These are phyloP conservation scores for Gallinago stenura DNA, from an alignment of 2,797 vertebrate species.

Conservation along the genomic window DNA sequence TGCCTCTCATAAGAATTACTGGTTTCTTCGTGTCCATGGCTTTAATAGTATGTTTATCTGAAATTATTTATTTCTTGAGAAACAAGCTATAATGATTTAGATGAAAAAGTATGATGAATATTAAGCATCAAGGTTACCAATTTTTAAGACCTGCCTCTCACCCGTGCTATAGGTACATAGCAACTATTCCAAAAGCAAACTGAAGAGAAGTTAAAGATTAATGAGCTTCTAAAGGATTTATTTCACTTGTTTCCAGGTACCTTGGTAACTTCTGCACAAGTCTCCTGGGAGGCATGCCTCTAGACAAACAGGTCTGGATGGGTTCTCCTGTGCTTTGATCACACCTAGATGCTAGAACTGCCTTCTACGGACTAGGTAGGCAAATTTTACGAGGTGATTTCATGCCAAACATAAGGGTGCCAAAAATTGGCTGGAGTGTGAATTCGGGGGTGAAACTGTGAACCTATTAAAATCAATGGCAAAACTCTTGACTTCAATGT, in stretches of 20 bases:
- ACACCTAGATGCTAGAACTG: background rate
- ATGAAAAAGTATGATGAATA: background rate
- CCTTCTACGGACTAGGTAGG: background rate
- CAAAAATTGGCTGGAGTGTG: background rate
- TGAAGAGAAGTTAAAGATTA: background rate
- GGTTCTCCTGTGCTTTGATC: background rate
- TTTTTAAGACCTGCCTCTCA: background rate
- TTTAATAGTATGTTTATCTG: background rate
- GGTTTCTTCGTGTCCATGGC: background rate
- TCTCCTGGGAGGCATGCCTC: background rate
- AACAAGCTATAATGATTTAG: background rate
- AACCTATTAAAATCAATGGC: background rate
- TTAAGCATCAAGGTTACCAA: background rate
- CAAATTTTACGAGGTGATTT: background rate
- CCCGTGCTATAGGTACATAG: background rate
- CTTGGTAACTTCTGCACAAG: background rate
- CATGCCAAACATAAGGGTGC: background rate
- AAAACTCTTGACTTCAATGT: background rate
- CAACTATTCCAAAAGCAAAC: background rate
- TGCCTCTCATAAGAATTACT: background rate
- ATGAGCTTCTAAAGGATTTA: background rate
- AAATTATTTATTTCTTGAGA: conserved; percentile 11
- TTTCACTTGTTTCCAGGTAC: background rate
- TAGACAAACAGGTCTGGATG: background rate
- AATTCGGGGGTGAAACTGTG: background rate